Percentiles rank a stretch among this genome's conserved stretches.
These are phyloP conservation scores for Mesocricetus auratus DNA, from an alignment of 2,113 vertebrate genomes.

Conservation along the genomic window DNA sequence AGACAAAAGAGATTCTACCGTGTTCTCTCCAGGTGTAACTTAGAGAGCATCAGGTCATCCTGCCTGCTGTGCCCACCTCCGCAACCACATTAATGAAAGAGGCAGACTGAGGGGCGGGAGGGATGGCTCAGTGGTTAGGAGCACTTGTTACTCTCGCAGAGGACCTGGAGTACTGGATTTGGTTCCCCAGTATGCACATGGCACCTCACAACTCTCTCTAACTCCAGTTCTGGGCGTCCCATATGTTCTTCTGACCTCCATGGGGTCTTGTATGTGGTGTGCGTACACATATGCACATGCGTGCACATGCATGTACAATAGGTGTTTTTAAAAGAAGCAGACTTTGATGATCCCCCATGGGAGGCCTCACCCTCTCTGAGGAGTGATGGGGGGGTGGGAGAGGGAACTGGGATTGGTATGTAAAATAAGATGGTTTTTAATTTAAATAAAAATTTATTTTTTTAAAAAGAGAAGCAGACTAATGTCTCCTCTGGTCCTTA, in stretches of 20 bases:
- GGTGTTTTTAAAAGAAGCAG: background rate
- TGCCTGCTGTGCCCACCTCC: background rate
- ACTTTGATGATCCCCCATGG: too few species aligned
- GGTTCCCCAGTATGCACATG: background rate
- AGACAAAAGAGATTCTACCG: background rate
- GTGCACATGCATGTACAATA: background rate
- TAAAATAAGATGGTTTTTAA: too few species aligned
- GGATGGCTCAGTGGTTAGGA: background rate
- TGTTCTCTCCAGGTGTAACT: background rate
- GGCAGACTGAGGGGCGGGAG: background rate
- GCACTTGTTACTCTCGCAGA: background rate
- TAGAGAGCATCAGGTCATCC: background rate
- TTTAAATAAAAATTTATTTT: too few species aligned
- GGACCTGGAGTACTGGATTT: background rate
- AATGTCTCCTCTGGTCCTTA: background rate
- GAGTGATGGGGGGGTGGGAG: too few species aligned
- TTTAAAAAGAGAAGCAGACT: background rate
- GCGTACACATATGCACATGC: background rate
- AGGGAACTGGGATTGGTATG: too few species aligned
- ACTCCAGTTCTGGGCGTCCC: background rate
- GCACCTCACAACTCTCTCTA: background rate
- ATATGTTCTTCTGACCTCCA: background rate
- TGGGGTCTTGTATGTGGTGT: background rate
- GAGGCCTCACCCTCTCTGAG: too few species aligned
- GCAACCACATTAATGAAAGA: background rate